phyloP scores from a whole-genome alignment of 2,888 invertebrate species.

The Drosophila pseudotakahashii region DNA sequence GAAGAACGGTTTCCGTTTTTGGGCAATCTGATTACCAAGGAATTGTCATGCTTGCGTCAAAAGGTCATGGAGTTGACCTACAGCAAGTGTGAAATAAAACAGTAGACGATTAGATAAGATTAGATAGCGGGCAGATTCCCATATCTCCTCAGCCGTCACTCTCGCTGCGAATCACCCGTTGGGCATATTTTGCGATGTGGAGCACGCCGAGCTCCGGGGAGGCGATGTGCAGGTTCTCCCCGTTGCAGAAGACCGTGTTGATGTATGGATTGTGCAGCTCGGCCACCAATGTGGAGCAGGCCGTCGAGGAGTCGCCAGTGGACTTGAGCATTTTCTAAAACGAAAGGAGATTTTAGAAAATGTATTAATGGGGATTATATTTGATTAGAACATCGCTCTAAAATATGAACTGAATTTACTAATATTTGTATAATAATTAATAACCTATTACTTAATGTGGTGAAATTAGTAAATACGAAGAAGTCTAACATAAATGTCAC shows the following conservation, averaged over 20 bases:
- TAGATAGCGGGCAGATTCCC: slow-evolving; percentile 12
- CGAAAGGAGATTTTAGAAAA: not conserved
- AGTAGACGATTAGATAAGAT: slow-evolving; percentile 34
- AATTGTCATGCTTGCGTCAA: not conserved
- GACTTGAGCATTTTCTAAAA: slow-evolving; percentile 81
- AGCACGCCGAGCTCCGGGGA: slow-evolving; percentile 79
- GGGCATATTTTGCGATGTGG: slow-evolving; percentile 80
- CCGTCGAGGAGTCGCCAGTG: slow-evolving; percentile 86
- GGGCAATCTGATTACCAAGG: too few species aligned
- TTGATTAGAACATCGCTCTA: too few species aligned
- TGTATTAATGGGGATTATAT: too few species aligned
- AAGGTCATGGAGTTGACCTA: slow-evolving; percentile 33
- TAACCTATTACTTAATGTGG: too few species aligned
- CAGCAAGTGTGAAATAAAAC: slow-evolving; percentile 9
- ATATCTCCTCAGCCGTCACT: not conserved
- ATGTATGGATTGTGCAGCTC: slow-evolving; percentile 87
- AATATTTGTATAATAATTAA: too few species aligned
- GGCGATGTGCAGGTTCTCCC: slow-evolving; percentile 86
- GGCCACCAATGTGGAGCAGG: slow-evolving; percentile 86
- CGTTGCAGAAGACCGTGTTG: slow-evolving; percentile 85
- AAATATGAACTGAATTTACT: too few species aligned
- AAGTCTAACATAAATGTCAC: too few species aligned
- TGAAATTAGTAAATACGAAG: too few species aligned
- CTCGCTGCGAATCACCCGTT: slow-evolving; percentile 29
- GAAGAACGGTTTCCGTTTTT: too few species aligned